A percentile compares a stretch with the other conserved stretches of the same genome.
These are phyloP conservation scores for Girardinus metallicus DNA, from an alignment of 2,797 vertebrate genomes.

Conservation along the genomic window DNA sequence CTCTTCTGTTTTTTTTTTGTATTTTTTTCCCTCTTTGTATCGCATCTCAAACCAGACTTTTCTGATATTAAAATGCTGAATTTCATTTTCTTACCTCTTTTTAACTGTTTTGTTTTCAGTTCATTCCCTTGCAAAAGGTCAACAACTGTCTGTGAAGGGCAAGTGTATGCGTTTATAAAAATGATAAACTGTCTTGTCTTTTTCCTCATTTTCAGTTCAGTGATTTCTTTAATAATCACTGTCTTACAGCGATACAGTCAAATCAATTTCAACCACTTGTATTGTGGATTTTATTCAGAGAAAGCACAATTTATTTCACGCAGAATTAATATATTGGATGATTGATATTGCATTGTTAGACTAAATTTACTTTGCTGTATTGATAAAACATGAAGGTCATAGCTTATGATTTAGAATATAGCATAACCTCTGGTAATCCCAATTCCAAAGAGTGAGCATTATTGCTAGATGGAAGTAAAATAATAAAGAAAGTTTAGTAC, in stretches of 20 bases:
- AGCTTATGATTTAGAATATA: slow-evolving; percentile 48
- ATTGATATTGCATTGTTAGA: slow-evolving; percentile 44
- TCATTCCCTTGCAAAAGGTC: slow-evolving; percentile 65
- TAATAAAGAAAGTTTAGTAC: slow-evolving; percentile 9
- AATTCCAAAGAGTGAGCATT: slow-evolving; percentile 46
- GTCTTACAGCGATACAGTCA: slow-evolving; percentile 85
- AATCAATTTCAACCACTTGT: slow-evolving; percentile 78
- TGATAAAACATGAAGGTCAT: background rate
- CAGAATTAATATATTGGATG: slow-evolving; percentile 67
- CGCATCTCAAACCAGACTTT: slow-evolving; percentile 43
- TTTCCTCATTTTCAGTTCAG: slow-evolving; percentile 79
- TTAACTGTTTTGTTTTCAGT: slow-evolving; percentile 37
- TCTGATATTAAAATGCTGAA: slow-evolving; percentile 18
- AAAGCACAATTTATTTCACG: slow-evolving; percentile 58
- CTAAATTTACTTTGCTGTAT: slow-evolving; percentile 37
- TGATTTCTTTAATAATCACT: slow-evolving; percentile 68
- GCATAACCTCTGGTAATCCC: slow-evolving; percentile 47
- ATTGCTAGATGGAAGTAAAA: slow-evolving; percentile 26
- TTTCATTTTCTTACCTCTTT: slow-evolving; percentile 40
- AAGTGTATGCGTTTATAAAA: slow-evolving; percentile 87
- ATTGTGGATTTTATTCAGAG: slow-evolving; percentile 47
- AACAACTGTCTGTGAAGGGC: slow-evolving; percentile 86
- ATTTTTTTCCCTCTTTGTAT: background rate
- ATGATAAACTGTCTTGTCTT: slow-evolving; percentile 80
- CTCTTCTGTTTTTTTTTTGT: slow-evolving; percentile 15